Evolutionary conservation across 2,797 vertebrate species (phyloP), one percentile per base, ranked within the genome.

Genomic region (Sebastes flavidus): DNA sequence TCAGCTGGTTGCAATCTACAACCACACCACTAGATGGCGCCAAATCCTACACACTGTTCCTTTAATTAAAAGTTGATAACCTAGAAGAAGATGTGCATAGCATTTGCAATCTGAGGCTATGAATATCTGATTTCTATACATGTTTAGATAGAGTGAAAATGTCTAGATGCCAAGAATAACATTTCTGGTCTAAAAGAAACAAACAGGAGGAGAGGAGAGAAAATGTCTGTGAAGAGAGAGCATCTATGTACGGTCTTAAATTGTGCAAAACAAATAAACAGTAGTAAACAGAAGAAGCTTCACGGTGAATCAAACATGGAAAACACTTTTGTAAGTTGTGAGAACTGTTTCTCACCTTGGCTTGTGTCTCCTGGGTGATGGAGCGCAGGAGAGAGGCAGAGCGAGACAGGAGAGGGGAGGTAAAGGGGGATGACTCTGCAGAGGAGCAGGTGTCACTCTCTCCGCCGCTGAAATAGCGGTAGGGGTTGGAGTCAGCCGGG

Each of bases 361-460:
- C 97, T 86, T 98, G 97, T 68, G 98, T 97, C 89, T 99, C 98
- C 74, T 98, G 96, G 25, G 97, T 97, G 54, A 99, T 97, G 81
- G 98, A 97, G 87, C 97, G 97, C 29, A 99, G 95, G 29, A 99
- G 95, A 0, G 98, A 99, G 16, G 98, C 97, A 0, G 98, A 99
- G 71, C 98, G 97, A 0, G 98, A 97, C 6, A 99, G 94, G 73
- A 99, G 94, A 0, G 98, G 98, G 1, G 98, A 99, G 72, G 96
- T 95, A 10, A 99, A 99, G 0, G 98, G 98, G 0, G 98, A 99
- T 0, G 98, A 99, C 83, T 99, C 98, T 0, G 98, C 98, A 0
- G 98, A 99, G 16, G 98, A 99, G 81, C 97, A 97, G 1, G 98
- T 99, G 94, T 99, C 98, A 1, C 98, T 99, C 90, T 99, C 98